Evolutionary conservation across 2,113 vertebrate species (phyloP), one percentile per base, ranked within the genome.

Genomic region (Varanus salvator): DNA sequence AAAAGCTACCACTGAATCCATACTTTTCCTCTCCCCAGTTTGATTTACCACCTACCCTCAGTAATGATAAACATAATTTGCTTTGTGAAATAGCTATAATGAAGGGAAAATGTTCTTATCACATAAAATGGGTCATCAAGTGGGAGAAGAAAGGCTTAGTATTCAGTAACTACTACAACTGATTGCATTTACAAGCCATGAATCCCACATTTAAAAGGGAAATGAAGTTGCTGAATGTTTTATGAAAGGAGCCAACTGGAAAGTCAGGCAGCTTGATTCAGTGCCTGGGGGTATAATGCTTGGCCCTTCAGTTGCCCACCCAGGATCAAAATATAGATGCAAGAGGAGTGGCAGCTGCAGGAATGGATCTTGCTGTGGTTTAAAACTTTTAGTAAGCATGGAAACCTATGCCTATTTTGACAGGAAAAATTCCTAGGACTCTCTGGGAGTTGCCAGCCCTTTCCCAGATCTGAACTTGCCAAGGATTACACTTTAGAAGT

Each of bases 21-120:
- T 48, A 89, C 12, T 34, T 52, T 86, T 34, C 3, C 31, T 27
- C 44, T 25, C 17, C 81, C 44, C 12, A 64, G 3, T 7, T 27
- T 34, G 7, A 77, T 68, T 69, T 48, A 54, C 66, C 82, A 15
- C 23, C 1, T 38, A 69, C 25, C 12, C 8, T 85, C 83, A 78
- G 7, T 19, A 77, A 84, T 77, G 72, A 44, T 5, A 84, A 84
- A 77, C 34, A 68, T 50, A 84, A 75, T 83, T 89, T 84, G 71
- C 17, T 75, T 81, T 81, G 15, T 72, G 29, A 83, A 83, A 82
- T 80, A 29, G 21, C 44, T 78, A 81, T 81, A 38, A 72, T 74
- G 6, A 69, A 87, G 64, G 54, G 15, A 57, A 8, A 25, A 74
- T 72, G n/a, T 85, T 85, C 38, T 84, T 69, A 25, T 50, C 38